A percentile compares a stretch with the other conserved stretches of the same genome.
phyloP scores from a whole-genome alignment of 2,797 vertebrate species.

The Chiloscyllium punctatum region DNA sequence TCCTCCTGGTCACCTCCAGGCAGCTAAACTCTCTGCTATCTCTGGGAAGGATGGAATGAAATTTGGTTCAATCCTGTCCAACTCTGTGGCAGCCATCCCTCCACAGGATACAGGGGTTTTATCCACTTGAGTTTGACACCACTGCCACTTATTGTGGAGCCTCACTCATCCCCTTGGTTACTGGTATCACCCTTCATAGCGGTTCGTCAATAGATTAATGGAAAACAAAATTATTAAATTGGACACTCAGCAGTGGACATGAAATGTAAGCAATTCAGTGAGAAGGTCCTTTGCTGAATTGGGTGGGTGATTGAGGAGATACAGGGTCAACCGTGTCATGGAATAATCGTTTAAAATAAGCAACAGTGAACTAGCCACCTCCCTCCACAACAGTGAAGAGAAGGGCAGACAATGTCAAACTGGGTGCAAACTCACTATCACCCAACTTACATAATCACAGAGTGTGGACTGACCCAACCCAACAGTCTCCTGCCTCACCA shows the following conservation, averaged over 20 bases:
- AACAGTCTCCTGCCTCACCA: too few species aligned
- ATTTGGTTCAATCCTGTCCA: too few species aligned
- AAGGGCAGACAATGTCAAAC: not conserved
- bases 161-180: not conserved
- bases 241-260: not conserved
- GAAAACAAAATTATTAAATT: not conserved
- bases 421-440: not conserved
- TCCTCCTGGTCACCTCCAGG: too few species aligned
- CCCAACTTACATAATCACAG: not conserved
- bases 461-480: not conserved
- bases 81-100: not conserved
- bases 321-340: not conserved
- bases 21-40: too few species aligned
- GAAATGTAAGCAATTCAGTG: not conserved
- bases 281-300: not conserved
- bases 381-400: not conserved
- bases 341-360: too few species aligned
- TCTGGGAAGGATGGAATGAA: too few species aligned
- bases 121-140: not conserved
- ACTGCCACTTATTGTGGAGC: not conserved
- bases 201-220: not conserved
- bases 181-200: not conserved
- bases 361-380: not conserved
- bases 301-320: not conserved
- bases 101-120: not conserved